Evolutionary conservation across 2,888 invertebrate genomes (phyloP).

Genomic region (Ceraclea dissimilis): DNA sequence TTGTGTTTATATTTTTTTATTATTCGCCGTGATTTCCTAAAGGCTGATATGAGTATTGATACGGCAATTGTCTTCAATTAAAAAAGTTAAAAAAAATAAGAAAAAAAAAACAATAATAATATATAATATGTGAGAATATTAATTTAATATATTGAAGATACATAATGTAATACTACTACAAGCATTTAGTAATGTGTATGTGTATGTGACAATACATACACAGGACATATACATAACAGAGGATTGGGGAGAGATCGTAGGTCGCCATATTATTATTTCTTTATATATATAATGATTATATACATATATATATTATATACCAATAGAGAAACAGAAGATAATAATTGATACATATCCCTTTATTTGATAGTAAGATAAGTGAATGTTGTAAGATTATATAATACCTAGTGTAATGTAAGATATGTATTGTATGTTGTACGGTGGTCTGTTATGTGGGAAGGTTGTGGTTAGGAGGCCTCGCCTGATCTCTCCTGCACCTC

Average conservation of each 20-base stretch:
- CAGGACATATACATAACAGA: conserved; percentile 16
- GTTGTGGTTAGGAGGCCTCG: not conserved
- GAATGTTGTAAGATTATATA: not conserved
- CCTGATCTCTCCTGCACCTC: not conserved
- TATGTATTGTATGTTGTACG: conserved; percentile 10
- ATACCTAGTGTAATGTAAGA: conserved; percentile 3
- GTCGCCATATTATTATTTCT: conserved; percentile 13
- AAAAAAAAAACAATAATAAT: conserved; percentile 23
- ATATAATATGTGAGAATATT: conserved; percentile 10
- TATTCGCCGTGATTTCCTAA: conserved; percentile 26
- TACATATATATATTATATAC: conserved; percentile 5
- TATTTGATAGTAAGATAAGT: conserved; percentile 20
- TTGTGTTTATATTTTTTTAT: conserved; percentile 20
- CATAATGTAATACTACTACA: no score
- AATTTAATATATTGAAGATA: no score
- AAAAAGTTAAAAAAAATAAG: conserved; percentile 18
- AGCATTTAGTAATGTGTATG: no score
- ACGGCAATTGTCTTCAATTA: conserved; percentile 25
- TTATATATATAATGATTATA: conserved; percentile 10
- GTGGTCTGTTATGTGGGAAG: not conserved
- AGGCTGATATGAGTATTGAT: conserved; percentile 24
- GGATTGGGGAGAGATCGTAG: conserved; percentile 6
- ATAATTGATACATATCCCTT: conserved; percentile 27
- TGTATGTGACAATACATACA: no score
- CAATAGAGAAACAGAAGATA: conserved; percentile 26